Evolutionary conservation across 1,140 invertebrate species (phyloP), one percentile per base, ranked within the genome.

Genomic region (Orchesella cincta): DNA sequence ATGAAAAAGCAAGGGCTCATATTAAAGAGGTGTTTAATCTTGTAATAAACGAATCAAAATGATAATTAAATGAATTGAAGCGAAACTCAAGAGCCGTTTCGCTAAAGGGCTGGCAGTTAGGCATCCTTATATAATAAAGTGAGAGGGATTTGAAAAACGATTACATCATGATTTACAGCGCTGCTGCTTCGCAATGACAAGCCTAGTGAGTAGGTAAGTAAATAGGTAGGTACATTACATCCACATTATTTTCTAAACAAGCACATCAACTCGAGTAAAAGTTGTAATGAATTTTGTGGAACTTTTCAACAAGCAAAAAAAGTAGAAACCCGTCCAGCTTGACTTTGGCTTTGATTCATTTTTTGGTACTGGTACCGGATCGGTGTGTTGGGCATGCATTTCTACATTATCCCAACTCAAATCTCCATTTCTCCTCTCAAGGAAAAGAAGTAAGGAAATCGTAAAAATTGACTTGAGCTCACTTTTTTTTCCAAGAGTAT

Each of bases 1-100:
- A 46, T 46, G 39, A 8, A 46, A 46, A 46, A 46, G 18, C 18
- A 46, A 23, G 52, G 52, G 8, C 5, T 57, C 39, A 46, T 18
- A 46, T 23, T 57, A 57, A 57, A 57, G 52, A 57, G 52, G 12
- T 57, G 52, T 57, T 23, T 23, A 57, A 67, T 31, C 26, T 29
- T 67, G 62, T 67, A 67, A 67, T 67, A 33, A 67, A n/a, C 8
- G 62, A 33, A 67, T 18, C 14, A 31, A 67, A 67, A 67, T 18
- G 62, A 29, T 31, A 67, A 67, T 67, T 67, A 67, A 67, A 31
- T 67, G 62, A 67, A 67, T 67, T 67, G 33, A 67, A 23, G 8
- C 33, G 26, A n/a, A 18, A 12, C 12, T 67, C n/a, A 12, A 8
- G 12, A 28, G 5, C n/a, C n/a, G n/a, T n/a, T n/a, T n/a, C n/a